A percentile compares a stretch with the other conserved stretches of the same genome.
These are phyloP conservation scores for Arctia plantaginis DNA, from an alignment of 2,888 invertebrate species.

Conservation along the genomic window DNA sequence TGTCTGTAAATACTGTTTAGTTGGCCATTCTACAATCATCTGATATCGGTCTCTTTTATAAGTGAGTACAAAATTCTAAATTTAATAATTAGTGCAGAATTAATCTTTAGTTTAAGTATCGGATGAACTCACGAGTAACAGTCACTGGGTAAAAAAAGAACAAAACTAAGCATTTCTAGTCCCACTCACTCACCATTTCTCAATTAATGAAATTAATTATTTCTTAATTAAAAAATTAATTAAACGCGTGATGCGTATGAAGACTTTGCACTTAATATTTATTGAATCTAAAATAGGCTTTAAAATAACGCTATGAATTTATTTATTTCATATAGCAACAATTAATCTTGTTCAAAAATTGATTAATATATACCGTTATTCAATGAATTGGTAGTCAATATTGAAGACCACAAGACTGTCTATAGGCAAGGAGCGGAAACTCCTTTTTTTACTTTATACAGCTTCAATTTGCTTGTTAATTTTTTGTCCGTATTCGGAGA, in stretches of 20 bases:
- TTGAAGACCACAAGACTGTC: slow-evolving; percentile 16
- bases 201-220: slow-evolving; percentile 34
- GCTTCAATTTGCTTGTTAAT: slow-evolving; percentile 18
- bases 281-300: slow-evolving; percentile 37
- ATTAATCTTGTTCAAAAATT: slow-evolving; percentile 60
- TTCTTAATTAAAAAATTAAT: slow-evolving; percentile 44
- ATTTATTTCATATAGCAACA: slow-evolving; percentile 33
- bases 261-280: slow-evolving; percentile 23
- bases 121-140: background rate
- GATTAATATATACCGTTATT: slow-evolving; percentile 54
- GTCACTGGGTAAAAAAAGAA: background rate
- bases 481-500: slow-evolving; percentile 29
- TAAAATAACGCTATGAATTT: slow-evolving; percentile 35
- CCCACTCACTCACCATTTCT: slow-evolving; percentile 6
- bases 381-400: slow-evolving; percentile 35
- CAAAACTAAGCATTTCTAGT: background rate
- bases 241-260: slow-evolving; percentile 29
- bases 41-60: background rate
- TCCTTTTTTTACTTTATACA: slow-evolving; percentile 19
- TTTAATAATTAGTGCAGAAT: background rate
- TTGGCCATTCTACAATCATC: no score
- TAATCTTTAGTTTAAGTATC: background rate
- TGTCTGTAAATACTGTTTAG: no score
- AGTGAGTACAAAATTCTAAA: background rate
- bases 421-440: slow-evolving; percentile 5